These are phyloP conservation scores for Apotomis betuletana DNA, from an alignment of 2,888 invertebrate genomes.

Conservation along the genomic window DNA sequence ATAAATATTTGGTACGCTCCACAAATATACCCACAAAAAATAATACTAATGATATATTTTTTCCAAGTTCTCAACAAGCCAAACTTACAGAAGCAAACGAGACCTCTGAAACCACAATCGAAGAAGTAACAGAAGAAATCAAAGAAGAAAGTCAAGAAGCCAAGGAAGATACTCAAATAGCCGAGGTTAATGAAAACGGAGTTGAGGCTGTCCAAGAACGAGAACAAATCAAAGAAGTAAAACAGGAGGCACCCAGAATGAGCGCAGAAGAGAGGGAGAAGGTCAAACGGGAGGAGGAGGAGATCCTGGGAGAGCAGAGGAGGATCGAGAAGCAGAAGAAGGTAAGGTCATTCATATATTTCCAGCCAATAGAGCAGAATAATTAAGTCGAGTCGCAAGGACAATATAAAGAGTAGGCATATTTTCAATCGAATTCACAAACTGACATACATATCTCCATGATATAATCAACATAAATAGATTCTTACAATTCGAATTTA, in stretches of 20 bases:
- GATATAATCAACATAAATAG: too few relatives aligned
- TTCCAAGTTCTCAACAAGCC: neutral
- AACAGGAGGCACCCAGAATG: conserved; percentile 44
- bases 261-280: conserved; percentile 59
- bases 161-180: conserved; percentile 19
- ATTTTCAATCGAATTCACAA: too few relatives aligned
- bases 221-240: conserved; percentile 45
- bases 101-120: conserved; percentile 26
- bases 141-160: conserved; percentile 25
- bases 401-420: too few relatives aligned
- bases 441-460: too few relatives aligned
- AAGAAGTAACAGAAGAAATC: conserved; percentile 43
- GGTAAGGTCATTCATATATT: conserved; percentile 52
- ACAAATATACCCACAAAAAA: too few relatives aligned
- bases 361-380: too few relatives aligned
- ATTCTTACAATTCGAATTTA: too few relatives aligned
- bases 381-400: neutral
- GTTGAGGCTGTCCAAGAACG: conserved; percentile 31
- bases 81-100: conserved; percentile 26
- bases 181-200: conserved; percentile 18
- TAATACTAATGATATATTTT: neutral
- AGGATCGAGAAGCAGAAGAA: conserved; percentile 68
- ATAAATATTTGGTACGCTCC: too few relatives aligned
- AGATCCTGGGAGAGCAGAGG: conserved; percentile 62
- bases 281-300: conserved; percentile 61